A percentile compares a stretch with the other conserved stretches of the same genome.
Evolutionary conservation across 2,888 invertebrate species (phyloP).

Genomic region (Melanostoma mellinum): DNA sequence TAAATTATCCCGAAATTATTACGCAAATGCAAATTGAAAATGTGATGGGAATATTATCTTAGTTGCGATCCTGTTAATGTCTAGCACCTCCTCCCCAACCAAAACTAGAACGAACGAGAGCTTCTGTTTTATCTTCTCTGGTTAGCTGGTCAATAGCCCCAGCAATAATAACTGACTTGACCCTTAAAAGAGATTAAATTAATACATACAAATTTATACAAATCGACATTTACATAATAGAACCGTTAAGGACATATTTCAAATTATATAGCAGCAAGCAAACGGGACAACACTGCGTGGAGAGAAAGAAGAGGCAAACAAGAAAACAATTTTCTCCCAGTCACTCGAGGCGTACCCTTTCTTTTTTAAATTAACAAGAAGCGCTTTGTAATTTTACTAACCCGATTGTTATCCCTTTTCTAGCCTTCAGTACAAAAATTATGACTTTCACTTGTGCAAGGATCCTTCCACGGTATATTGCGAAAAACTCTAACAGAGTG

Average conservation of each 20-base stretch:
- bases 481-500: conserved; percentile 26
- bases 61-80: conserved; percentile 14
- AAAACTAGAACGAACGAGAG: background rate
- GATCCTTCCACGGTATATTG: conserved; percentile 31
- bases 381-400: conserved; percentile 34
- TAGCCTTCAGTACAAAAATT: conserved; percentile 33
- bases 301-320: too few species aligned
- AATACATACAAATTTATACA: conserved; percentile 27
- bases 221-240: conserved; percentile 46
- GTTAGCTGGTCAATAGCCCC: conserved; percentile 23
- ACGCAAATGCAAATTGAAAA: conserved; percentile 64
- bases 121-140: conserved; percentile 23
- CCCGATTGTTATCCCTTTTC: conserved; percentile 32
- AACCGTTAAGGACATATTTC: conserved; percentile 31
- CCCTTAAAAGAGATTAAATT: conserved; percentile 32
- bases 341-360: background rate
- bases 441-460: conserved; percentile 16
- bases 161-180: conserved; percentile 35
- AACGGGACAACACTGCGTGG: background rate
- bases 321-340: background rate
- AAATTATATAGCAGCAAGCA: conserved; percentile 1
- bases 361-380: background rate
- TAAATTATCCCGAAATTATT: conserved; percentile 53
- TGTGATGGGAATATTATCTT: conserved; percentile 35
- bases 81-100: background rate